Evolutionary conservation across 1,140 invertebrate species (phyloP), one percentile per base, ranked within the genome.

Genomic region (Ooceraea biroi): DNA sequence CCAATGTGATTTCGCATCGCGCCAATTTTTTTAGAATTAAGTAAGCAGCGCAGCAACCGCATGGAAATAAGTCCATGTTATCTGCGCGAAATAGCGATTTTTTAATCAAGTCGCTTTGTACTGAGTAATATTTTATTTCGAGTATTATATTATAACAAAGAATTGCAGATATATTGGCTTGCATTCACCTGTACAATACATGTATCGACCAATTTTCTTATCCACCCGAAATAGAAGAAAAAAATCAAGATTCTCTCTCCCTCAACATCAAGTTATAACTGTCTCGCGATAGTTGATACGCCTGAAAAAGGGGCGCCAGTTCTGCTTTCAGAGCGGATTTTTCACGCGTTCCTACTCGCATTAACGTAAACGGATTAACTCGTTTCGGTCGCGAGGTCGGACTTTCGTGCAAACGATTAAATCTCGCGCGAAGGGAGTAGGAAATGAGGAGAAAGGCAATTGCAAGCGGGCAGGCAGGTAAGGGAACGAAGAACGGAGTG

Each of bases 341-440:
- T 88, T 87, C 61, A 88, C 73, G 85, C 82, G 85, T 87, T 83
- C 66, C 55, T 73, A 52, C 65, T 71, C 68, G 73, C 60, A 76
- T 87, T 88, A 87, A 84, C 77, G 78, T 69, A 80, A 88, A 87
- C 73, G 85, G 82, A 88, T 88, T 84, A 88, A 80, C 72, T 87
- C 85, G 60, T 84, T 74, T 80, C 82, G 69, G 68, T 36, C 61
- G 50, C 60, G 73, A 73, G 82, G 36, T 71, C 82, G 72, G 66
- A 60, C 52, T 86, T 86, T 87, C 57, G 58, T 44, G 72, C 30
- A 66, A 52, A 55, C 78, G 85, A 84, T 87, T 86, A 87, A 84
- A 66, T 85, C 82, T 48, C 63, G 58, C 17, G 48, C 30, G 71
- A 46, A 22, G 52, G n/a, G 63, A 55, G 83, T 52, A 52, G 71